Percentiles rank a stretch among this genome's conserved stretches.
Evolutionary conservation across 2,797 vertebrate species (phyloP).

Genomic region (Lagocephalus sceleratus): DNA sequence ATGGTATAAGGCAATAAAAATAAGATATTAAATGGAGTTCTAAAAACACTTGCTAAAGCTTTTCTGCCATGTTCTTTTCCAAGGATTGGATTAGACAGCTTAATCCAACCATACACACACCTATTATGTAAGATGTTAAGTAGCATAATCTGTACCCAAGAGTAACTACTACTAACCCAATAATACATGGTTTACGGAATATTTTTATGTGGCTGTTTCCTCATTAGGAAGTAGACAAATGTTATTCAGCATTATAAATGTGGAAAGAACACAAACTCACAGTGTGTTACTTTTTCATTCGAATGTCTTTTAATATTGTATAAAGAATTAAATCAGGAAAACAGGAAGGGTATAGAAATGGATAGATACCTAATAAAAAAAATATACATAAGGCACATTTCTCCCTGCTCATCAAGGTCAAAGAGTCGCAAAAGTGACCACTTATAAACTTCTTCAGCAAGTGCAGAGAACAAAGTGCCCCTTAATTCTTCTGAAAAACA

Average conservation of each 20-base stretch:
- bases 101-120: constrained; percentile 13
- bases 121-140: constrained; percentile 35
- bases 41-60: too few species aligned
- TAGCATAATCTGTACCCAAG: constrained; percentile 38
- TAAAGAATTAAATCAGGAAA: constrained; percentile 40
- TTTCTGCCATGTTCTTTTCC: background rate
- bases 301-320: constrained; percentile 58
- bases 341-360: constrained; percentile 1
- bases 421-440: constrained; percentile 16
- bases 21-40: too few species aligned
- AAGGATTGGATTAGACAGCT: constrained; percentile 17
- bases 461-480: too few species aligned
- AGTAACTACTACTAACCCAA: background rate
- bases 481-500: background rate
- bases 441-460: too few species aligned
- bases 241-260: background rate
- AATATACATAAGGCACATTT: constrained; percentile 57
- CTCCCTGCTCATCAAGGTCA: background rate
- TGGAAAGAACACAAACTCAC: background rate
- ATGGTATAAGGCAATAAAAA: background rate
- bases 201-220: background rate
- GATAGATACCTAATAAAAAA: constrained; percentile 32
- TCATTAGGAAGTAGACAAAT: background rate
- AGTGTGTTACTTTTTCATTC: constrained; percentile 27
- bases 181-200: background rate